phyloP scores from a whole-genome alignment of 2,113 vertebrate genomes.

The Trematocara marginatum region DNA sequence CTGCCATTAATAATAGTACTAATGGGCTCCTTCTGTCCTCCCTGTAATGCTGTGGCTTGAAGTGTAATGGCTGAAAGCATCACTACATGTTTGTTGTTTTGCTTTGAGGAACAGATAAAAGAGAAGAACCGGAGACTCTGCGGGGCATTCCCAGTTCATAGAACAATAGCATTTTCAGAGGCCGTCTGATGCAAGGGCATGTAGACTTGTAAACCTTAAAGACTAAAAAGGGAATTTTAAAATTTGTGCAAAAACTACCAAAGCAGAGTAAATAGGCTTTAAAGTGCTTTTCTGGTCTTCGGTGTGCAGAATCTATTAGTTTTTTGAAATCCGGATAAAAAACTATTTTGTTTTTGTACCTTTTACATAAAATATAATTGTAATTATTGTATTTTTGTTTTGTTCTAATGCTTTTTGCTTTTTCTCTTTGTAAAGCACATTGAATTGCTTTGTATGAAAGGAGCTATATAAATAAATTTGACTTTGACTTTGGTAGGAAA shows the following conservation, averaged over 20 bases:
- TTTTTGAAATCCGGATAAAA: accelerated
- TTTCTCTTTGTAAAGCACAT: background rate
- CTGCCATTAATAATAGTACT: background rate
- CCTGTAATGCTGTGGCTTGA: background rate
- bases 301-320: background rate
- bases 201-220: background rate
- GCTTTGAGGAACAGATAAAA: background rate
- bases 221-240: background rate
- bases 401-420: background rate
- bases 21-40: background rate
- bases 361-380: background rate
- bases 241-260: background rate
- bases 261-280: background rate
- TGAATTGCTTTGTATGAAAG: background rate
- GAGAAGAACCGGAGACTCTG: background rate
- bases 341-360: accelerated
- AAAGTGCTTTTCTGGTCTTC: background rate
- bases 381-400: background rate
- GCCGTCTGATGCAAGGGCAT: background rate
- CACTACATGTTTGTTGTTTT: background rate
- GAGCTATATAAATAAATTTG: background rate
- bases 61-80: background rate
- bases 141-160: background rate
- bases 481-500: background rate
- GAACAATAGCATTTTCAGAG: background rate